Evolutionary conservation across 2,113 vertebrate genomes (phyloP).

Genomic region (Hemicordylus capensis): DNA sequence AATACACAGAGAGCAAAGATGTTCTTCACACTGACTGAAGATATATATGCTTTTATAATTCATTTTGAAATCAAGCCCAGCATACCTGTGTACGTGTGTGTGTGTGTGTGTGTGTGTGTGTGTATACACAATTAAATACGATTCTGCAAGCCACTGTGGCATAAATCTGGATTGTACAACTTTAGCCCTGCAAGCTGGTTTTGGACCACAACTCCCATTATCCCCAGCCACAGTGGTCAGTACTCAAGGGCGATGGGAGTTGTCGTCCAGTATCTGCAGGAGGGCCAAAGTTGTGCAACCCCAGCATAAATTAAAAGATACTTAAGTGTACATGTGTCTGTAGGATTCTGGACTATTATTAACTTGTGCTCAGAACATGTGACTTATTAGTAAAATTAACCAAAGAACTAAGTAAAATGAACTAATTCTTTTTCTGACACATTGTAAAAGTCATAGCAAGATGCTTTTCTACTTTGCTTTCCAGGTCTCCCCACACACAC

Average conservation of each 20-base stretch:
- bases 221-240: too few relatives aligned
- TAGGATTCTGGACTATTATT: background rate
- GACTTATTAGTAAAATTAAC: conserved; percentile 25
- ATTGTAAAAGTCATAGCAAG: background rate
- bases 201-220: too few relatives aligned
- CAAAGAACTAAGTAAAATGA: background rate
- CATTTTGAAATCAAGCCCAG: background rate
- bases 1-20: conserved; percentile 20
- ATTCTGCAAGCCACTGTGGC: accelerated
- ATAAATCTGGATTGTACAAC: background rate
- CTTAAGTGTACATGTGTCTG: accelerated
- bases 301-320: background rate
- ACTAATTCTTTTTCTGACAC: background rate
- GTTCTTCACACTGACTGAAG: conserved; percentile 16
- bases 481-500: too few relatives aligned
- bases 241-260: too few relatives aligned
- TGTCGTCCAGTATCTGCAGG: too few relatives aligned
- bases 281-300: too few relatives aligned
- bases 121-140: background rate
- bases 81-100: background rate
- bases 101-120: background rate
- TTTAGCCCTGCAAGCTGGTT: too few relatives aligned
- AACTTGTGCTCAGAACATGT: conserved; percentile 4
- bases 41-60: background rate
- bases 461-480: conserved; percentile 19